These are phyloP conservation scores for Amphimallon solstitiale DNA, from an alignment of 2,888 invertebrate species.

Conservation along the genomic window DNA sequence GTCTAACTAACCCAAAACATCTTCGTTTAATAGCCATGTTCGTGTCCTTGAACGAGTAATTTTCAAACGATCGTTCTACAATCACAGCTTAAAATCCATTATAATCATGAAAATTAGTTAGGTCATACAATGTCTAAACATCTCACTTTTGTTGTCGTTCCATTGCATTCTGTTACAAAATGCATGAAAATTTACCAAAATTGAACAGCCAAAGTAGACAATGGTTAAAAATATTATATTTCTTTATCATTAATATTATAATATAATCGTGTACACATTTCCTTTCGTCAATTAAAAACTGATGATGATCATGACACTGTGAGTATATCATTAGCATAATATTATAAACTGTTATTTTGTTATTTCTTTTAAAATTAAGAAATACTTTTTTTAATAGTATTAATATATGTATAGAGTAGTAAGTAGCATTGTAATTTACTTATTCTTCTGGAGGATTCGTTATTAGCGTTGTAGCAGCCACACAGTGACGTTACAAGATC, in stretches of 20 bases:
- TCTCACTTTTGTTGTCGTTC: constrained; percentile 66
- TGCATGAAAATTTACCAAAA: constrained; percentile 61
- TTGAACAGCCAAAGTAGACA: constrained; percentile 62
- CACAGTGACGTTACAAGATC: constrained; percentile 42
- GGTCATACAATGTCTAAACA: constrained; percentile 61
- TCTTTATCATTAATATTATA: constrained; percentile 23
- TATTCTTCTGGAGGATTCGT: constrained; percentile 8
- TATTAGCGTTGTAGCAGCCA: constrained; percentile 43
- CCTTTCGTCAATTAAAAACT: constrained; percentile 19
- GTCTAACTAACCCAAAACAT: too few relatives aligned
- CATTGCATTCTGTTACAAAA: constrained; percentile 60
- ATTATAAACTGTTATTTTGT: constrained; percentile 21
- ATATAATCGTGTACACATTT: constrained; percentile 13
- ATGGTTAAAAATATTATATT: constrained; percentile 41
- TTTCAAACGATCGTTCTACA: constrained; percentile 47
- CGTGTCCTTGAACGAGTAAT: constrained; percentile 12
- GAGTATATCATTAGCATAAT: constrained; percentile 30
- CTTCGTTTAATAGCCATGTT: not conserved
- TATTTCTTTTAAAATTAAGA: constrained; percentile 33
- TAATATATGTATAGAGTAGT: constrained; percentile 28
- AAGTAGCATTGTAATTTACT: constrained; percentile 22
- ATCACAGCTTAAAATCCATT: constrained; percentile 61
- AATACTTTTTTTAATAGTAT: constrained; percentile 3
- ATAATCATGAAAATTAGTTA: constrained; percentile 55
- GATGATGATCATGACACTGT: constrained; percentile 27